These are phyloP conservation scores for Neopelma chrysocephalum DNA, from an alignment of 2,797 vertebrate species.

Conservation along the genomic window DNA sequence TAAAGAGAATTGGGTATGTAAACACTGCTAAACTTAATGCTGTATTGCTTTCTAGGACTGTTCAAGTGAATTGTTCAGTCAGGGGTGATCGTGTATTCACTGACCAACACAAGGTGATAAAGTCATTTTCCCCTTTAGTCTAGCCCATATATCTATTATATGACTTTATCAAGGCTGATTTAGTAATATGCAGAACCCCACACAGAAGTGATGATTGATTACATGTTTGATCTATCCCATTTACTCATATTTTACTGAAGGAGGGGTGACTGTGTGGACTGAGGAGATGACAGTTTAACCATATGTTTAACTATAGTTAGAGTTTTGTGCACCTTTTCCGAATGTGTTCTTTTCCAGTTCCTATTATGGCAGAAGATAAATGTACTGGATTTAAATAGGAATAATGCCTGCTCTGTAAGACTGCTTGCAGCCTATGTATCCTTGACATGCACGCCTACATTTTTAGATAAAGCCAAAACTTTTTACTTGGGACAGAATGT, in stretches of 20 bases:
- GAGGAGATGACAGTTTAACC: background rate
- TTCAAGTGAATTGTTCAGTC: background rate
- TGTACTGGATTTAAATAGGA: background rate
- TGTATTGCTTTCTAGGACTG: background rate
- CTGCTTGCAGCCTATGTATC: background rate
- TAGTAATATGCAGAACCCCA: background rate
- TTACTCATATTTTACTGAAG: background rate
- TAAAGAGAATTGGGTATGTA: background rate
- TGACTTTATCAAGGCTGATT: background rate
- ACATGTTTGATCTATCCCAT: background rate
- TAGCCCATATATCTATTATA: background rate
- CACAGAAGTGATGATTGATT: background rate
- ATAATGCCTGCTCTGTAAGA: background rate
- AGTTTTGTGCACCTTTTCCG: background rate
- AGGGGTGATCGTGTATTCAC: background rate
- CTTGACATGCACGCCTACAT: accelerated
- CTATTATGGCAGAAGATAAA: background rate
- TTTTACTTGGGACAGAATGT: background rate
- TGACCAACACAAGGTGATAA: background rate
- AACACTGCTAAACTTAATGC: background rate
- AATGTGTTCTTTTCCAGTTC: background rate
- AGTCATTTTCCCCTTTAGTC: background rate
- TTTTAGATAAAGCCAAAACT: background rate
- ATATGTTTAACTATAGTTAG: background rate
- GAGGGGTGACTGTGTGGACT: background rate